Conservation (phyloP, 2,888 invertebrate species). For the Coelopa pilipes region DNA sequence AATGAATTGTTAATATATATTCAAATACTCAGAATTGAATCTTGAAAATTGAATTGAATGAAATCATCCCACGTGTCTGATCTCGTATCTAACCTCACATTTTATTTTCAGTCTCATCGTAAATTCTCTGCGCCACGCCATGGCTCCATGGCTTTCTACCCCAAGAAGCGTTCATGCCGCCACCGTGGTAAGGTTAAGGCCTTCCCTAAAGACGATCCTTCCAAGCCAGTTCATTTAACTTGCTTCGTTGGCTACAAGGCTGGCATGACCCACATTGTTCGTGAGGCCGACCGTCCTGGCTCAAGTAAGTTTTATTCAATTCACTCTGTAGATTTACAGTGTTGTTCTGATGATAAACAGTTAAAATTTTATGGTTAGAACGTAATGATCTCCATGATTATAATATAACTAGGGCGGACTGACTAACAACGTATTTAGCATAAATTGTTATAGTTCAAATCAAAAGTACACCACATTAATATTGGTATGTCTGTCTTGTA, state of each 20-base stretch:
- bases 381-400: slow-evolving; percentile 63
- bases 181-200: slow-evolving; percentile 99
- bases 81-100: slow-evolving; percentile 3
- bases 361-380: slow-evolving; percentile 65
- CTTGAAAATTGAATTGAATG: neutral
- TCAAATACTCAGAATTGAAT: neutral
- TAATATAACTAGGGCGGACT: slow-evolving; percentile 68
- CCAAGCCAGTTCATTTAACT: slow-evolving; percentile 96
- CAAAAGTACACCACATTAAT: neutral
- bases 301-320: slow-evolving; percentile 82
- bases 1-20: too few species aligned
- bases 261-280: slow-evolving; percentile 99
- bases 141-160: slow-evolving; percentile 99
- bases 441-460: neutral
- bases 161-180: slow-evolving; percentile 95
- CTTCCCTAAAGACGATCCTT: slow-evolving; percentile 97
- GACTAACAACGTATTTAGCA: slow-evolving; percentile 50
- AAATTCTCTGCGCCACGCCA: slow-evolving; percentile 99
- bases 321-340: neutral
- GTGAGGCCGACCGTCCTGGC: slow-evolving; percentile 98
- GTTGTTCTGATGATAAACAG: slow-evolving; percentile 60
- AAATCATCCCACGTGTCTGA: neutral
- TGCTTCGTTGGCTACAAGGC: slow-evolving; percentile 99
- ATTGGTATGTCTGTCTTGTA: slow-evolving; percentile 23
- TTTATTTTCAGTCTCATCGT: slow-evolving; percentile 88